Evolutionary conservation across 2,113 vertebrate species (phyloP).

Genomic region (Myotis lucifugus): DNA sequence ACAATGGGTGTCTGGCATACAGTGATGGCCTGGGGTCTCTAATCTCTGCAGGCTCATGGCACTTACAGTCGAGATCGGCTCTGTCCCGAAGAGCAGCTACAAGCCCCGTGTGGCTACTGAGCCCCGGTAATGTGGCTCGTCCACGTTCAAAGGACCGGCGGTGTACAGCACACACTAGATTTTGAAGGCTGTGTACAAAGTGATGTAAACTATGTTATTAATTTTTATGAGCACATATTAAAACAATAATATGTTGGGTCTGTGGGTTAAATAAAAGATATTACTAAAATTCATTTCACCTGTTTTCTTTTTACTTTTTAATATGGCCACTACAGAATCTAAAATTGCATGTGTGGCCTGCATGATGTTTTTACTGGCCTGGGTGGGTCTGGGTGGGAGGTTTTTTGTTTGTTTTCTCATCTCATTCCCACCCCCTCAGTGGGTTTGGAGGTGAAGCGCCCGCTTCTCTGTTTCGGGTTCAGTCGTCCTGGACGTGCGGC

Average conservation of each 20-base stretch:
- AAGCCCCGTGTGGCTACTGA: rapidly evolving
- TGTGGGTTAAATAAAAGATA: neutral
- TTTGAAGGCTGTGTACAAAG: neutral
- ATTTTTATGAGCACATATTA: neutral
- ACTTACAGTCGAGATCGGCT: neutral
- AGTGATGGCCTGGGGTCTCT: neutral
- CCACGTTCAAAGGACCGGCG: rapidly evolving
- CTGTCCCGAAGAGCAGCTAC: neutral
- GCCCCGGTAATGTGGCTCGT: rapidly evolving
- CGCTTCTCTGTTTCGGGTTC: neutral
- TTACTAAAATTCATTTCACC: neutral
- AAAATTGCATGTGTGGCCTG: neutral
- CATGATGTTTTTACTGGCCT: neutral
- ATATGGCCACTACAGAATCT: neutral
- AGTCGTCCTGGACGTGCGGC: neutral
- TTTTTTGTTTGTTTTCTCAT: neutral
- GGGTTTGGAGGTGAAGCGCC: neutral
- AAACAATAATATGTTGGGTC: neutral
- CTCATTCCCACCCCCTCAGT: rapidly evolving
- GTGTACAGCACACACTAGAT: neutral
- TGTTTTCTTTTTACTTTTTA: neutral
- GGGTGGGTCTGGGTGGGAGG: neutral
- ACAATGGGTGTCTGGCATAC: rapidly evolving
- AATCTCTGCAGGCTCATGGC: neutral
- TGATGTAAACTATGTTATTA: neutral